Evolutionary conservation across 1,140 invertebrate genomes (phyloP).

Genomic region (Drosophila elegans): DNA sequence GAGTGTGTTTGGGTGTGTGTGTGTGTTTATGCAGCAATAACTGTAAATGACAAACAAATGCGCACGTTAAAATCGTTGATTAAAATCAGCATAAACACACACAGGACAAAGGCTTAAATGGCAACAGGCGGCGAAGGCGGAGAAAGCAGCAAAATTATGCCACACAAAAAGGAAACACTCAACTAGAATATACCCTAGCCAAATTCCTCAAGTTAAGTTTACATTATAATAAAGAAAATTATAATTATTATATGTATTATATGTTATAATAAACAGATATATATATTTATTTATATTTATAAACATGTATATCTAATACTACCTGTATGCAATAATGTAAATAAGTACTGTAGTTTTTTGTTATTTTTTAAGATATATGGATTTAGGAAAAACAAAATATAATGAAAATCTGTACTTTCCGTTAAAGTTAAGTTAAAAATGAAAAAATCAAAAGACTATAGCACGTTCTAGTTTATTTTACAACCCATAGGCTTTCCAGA

Average conservation of each 20-base stretch:
- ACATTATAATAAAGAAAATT: too few relatives aligned
- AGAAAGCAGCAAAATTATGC: neutral
- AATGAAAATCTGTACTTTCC: too few relatives aligned
- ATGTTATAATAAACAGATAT: too few relatives aligned
- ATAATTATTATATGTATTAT: too few relatives aligned
- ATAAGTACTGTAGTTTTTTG: too few relatives aligned
- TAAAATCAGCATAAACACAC: conserved; percentile 67
- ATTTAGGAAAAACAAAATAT: too few relatives aligned
- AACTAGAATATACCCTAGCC: neutral
- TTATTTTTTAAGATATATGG: too few relatives aligned
- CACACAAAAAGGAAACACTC: neutral
- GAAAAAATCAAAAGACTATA: too few relatives aligned
- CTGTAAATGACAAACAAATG: conserved; percentile 77
- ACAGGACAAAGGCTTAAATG: conserved; percentile 30
- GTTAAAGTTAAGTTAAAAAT: too few relatives aligned
- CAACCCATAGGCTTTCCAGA: neutral
- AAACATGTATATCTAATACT: too few relatives aligned
- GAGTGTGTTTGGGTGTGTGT: conserved; percentile 15
- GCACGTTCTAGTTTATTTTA: neutral
- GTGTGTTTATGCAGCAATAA: conserved; percentile 56
- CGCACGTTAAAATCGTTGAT: conserved; percentile 70
- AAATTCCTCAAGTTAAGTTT: neutral
- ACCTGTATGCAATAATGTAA: too few relatives aligned
- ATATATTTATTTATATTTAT: too few relatives aligned
- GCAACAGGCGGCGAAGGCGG: conserved; percentile 1